Base-by-base conservation (phyloP, 2,113 vertebrate species). In the Aix galericulata region DNA sequence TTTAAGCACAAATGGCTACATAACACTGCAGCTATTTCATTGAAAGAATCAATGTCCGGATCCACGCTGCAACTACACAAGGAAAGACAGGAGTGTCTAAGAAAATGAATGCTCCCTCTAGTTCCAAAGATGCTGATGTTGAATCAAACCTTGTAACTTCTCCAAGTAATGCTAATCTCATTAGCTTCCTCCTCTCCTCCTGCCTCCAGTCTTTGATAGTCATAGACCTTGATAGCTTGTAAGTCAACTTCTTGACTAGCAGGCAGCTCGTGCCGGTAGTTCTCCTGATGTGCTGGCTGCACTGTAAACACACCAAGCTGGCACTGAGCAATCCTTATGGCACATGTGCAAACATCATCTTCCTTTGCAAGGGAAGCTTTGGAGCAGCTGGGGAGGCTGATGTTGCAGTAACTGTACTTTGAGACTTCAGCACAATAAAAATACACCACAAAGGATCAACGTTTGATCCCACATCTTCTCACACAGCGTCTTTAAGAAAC, bases 121-220 rank as follows among this genome's bases (percentile, higher is more conserved):
- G 1, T 7, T 42, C 10, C 34, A 27, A 73, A 60, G 36, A 53
- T 44, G 32, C 3, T 48, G 15, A 17, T 38, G 9, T 16, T 23
- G 42, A 31, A 13, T 22, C 68, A 68, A 80, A 79, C 17, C 29
- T 53, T 34, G 13, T 56, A 58, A 44, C 8, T 80, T 21, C 0
- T 1, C 48, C 5, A 20, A 15, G 46, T 67, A 67, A 34, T 7
- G 6, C 9, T 77, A 17, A 31, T 38, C 36, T 0, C 0, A 53
- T 32, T 40, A 2, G 1, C 18, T 73, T 80, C 16, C 2, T 42
- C 31, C n/a, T 23, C 42, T 84, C 13, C 32, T 80, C n/a, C 64
- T 71, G 13, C 36, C 38, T n/a, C 46, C 23, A 48, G 17, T 84
- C 46, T 56, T 40, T 74, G n/a, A 9, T 5, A 50, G 59, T 8